phyloP scores from a whole-genome alignment of 1,140 invertebrate species.

The Drosophila eugracilis region DNA sequence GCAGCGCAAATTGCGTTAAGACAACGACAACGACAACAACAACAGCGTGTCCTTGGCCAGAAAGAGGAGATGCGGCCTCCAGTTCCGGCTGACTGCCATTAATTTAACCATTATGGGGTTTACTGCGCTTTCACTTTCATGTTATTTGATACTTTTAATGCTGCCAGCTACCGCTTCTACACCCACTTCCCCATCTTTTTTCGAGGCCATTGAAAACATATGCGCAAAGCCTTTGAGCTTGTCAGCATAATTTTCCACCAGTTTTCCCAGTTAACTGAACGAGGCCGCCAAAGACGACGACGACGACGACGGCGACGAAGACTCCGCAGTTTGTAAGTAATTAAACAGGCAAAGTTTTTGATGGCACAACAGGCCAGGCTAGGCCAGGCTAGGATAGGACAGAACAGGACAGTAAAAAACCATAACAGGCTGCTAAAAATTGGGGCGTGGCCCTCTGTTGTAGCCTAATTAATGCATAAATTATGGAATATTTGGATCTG shows the following conservation, averaged over 20 bases:
- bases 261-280: slow-evolving; percentile 9
- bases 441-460: slow-evolving; percentile 29
- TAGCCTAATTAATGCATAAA: slow-evolving; percentile 51
- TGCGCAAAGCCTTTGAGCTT: slow-evolving; percentile 70
- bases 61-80: slow-evolving; percentile 4
- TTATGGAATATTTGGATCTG: slow-evolving; percentile 43
- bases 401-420: slow-evolving; percentile 18
- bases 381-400: too few relatives aligned
- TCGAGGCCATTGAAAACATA: slow-evolving; percentile 73
- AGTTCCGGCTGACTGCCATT: slow-evolving; percentile 62
- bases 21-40: slow-evolving; percentile 9
- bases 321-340: slow-evolving; percentile 62
- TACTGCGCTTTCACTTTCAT: slow-evolving; percentile 74
- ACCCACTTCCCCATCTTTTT: slow-evolving; percentile 5
- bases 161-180: background rate
- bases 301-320: slow-evolving; percentile 20
- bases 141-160: slow-evolving; percentile 79
- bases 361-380: slow-evolving; percentile 71
- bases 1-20: slow-evolving; percentile 58
- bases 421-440: slow-evolving; percentile 62
- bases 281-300: slow-evolving; percentile 22
- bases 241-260: slow-evolving; percentile 53
- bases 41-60: slow-evolving; percentile 31
- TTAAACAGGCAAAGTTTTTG: slow-evolving; percentile 75
- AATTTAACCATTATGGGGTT: slow-evolving; percentile 77